Percentiles rank a stretch among this genome's conserved stretches.
These are phyloP conservation scores for Penaeus monodon DNA, from an alignment of 2,888 invertebrate species.

Conservation along the genomic window DNA sequence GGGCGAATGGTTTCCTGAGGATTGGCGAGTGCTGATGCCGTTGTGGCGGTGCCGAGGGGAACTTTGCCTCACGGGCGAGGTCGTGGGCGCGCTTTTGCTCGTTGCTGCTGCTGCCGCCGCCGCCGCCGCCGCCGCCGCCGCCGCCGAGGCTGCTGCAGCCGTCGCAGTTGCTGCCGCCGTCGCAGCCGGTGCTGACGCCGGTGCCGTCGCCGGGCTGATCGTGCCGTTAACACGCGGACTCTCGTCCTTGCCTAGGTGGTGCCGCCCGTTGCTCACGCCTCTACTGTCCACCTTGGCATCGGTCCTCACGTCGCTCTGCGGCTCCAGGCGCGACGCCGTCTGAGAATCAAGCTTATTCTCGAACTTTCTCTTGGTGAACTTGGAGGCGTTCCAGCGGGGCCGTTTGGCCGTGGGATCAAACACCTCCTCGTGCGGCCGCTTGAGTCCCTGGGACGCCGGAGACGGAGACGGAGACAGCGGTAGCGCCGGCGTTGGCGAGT, in stretches of 20 bases:
- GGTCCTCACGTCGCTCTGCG: too few relatives aligned
- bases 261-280: too few relatives aligned
- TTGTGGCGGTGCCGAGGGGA: conserved; percentile 49
- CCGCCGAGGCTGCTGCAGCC: too few relatives aligned
- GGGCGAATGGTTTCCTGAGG: conserved; percentile 57
- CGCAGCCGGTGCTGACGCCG: too few relatives aligned
- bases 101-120: conserved; percentile 25
- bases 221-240: too few relatives aligned
- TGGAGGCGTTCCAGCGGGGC: conserved; percentile 26
- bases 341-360: background rate
- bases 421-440: conserved; percentile 44
- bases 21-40: conserved; percentile 36
- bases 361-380: conserved; percentile 6
- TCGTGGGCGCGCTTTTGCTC: conserved; percentile 31
- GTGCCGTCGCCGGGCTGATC: too few relatives aligned
- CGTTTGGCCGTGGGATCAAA: conserved; percentile 55
- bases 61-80: conserved; percentile 41
- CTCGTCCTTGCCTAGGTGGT: too few relatives aligned
- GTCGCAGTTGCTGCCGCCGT: too few relatives aligned
- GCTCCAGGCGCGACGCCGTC: too few relatives aligned
- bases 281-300: too few relatives aligned
- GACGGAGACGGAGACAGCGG: conserved; percentile 37
- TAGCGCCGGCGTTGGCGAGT: conserved; percentile 39
- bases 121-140: background rate
- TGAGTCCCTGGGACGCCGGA: conserved; percentile 38